phyloP scores from a whole-genome alignment of 2,113 vertebrate genomes.

The Physeter macrocephalus region DNA sequence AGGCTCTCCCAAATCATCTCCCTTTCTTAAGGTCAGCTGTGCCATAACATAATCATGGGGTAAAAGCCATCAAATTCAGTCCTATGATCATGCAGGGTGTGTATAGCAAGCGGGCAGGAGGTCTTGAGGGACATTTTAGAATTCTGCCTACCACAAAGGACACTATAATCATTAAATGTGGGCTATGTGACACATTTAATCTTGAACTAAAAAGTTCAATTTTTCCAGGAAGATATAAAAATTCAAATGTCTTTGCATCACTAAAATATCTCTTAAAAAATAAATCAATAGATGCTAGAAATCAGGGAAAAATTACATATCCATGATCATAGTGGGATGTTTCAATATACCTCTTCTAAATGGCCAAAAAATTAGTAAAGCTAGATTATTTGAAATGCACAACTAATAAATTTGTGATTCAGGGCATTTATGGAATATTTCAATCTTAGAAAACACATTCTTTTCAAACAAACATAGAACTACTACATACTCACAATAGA shows the following conservation, averaged over 20 bases:
- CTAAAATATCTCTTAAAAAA: neutral
- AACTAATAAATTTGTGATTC: neutral
- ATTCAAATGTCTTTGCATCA: neutral
- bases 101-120: neutral
- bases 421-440: neutral
- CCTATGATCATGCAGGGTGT: neutral
- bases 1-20: neutral
- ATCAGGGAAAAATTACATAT: neutral
- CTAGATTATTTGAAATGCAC: neutral
- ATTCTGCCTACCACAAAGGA: neutral
- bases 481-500: neutral
- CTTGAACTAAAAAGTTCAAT: neutral
- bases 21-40: neutral
- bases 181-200: neutral
- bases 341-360: neutral
- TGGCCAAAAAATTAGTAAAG: neutral
- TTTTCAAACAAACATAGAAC: constrained; percentile 11
- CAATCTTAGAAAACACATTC: neutral
- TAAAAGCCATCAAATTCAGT: neutral
- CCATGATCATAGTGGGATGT: neutral
- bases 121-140: neutral
- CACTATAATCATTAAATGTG: neutral
- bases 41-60: neutral
- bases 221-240: constrained; percentile 4
- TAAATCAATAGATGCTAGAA: neutral